A percentile compares a stretch with the other conserved stretches of the same genome.
phyloP scores from a whole-genome alignment of 2,888 invertebrate genomes.

The Nemurella pictetii region DNA sequence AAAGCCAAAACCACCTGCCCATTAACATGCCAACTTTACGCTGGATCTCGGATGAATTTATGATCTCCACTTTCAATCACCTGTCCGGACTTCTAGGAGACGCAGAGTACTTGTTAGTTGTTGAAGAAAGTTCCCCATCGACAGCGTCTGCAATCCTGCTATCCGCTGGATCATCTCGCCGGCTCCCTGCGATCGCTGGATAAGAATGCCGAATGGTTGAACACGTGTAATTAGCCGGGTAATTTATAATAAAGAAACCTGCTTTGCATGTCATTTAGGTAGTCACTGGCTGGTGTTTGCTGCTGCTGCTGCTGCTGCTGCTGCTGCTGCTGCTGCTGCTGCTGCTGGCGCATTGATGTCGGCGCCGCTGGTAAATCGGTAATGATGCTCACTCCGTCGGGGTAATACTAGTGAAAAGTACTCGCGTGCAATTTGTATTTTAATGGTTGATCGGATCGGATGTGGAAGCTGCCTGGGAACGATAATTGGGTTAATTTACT shows the following conservation, averaged over 20 bases:
- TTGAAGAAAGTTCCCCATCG: background rate
- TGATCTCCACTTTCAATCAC: slow-evolving; percentile 6
- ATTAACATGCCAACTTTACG: slow-evolving; percentile 20
- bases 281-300: too few species aligned
- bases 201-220: background rate
- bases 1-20: background rate
- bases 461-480: background rate
- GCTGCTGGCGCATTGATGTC: background rate
- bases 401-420: too few species aligned
- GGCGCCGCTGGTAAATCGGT: background rate
- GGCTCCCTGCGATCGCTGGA: background rate
- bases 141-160: background rate
- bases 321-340: background rate
- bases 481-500: too few species aligned
- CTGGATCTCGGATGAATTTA: background rate
- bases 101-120: background rate
- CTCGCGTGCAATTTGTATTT: too few species aligned
- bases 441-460: background rate
- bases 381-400: background rate
- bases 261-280: background rate
- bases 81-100: too few species aligned
- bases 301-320: background rate
- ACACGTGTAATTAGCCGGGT: background rate
- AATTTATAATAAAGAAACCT: background rate
- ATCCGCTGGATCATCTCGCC: background rate